Percentiles rank a stretch among this genome's conserved stretches.
Conservation (phyloP, 2,888 invertebrate species). For the Eupithecia tripunctaria region DNA sequence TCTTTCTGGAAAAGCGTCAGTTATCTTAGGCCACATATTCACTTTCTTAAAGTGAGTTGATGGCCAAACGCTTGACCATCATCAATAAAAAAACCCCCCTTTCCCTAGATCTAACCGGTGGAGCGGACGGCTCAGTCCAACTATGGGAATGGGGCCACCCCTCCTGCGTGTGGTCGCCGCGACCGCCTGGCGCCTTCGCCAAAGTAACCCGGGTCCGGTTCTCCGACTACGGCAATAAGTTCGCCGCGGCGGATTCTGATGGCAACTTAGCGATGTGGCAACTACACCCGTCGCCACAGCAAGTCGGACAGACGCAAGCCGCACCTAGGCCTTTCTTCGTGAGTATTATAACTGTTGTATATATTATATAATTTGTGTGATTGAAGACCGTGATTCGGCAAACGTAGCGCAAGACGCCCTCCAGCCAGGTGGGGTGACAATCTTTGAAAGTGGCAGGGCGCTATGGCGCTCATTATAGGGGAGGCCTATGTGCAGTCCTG, state of each 20-base stretch:
- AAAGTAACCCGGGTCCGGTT: constrained; percentile 98
- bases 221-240: constrained; percentile 98
- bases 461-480: too few relatives aligned
- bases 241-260: constrained; percentile 98
- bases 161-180: constrained; percentile 94
- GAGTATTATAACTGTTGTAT: constrained; percentile 66
- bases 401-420: too few relatives aligned
- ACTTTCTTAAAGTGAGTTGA: too few relatives aligned
- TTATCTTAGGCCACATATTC: too few relatives aligned
- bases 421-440: too few relatives aligned
- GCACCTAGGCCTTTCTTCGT: constrained; percentile 92
- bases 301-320: constrained; percentile 83
- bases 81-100: background rate
- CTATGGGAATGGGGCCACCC: constrained; percentile 99
- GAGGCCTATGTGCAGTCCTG: too few relatives aligned
- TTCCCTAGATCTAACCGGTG: constrained; percentile 92
- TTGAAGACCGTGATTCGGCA: too few relatives aligned
- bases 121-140: constrained; percentile 97
- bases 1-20: too few relatives aligned
- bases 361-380: too few relatives aligned
- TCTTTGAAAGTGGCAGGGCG: too few relatives aligned
- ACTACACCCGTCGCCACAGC: constrained; percentile 88
- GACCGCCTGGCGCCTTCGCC: constrained; percentile 97
- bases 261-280: constrained; percentile 98
- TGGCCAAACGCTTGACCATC: too few relatives aligned